Percentiles rank a stretch among this genome's conserved stretches.
Conservation (phyloP, 2,797 vertebrate species). For the Geotrypetes seraphini region DNA sequence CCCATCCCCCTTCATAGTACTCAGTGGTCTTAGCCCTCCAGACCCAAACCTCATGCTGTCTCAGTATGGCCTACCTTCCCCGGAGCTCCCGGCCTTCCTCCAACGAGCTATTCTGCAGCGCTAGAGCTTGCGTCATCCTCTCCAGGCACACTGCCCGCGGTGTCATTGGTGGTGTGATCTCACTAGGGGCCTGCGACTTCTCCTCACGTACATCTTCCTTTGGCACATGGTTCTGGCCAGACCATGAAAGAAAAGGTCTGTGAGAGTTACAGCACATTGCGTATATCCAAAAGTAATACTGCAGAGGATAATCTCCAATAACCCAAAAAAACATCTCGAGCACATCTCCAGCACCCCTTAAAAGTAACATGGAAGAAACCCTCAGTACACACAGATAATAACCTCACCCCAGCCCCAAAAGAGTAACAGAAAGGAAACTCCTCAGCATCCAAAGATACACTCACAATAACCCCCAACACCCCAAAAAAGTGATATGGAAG, state of each 20-base stretch:
- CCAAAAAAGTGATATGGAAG: no score
- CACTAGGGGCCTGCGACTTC: slow-evolving; percentile 67
- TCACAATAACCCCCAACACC: no score
- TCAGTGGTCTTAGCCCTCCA: not conserved
- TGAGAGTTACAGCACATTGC: not conserved
- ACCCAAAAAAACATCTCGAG: no score
- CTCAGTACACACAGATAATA: no score
- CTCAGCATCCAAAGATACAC: no score
- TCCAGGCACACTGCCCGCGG: slow-evolving; percentile 76
- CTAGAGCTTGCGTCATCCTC: slow-evolving; percentile 78
- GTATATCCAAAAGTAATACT: no score
- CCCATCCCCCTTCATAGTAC: not conserved
- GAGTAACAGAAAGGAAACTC: no score
- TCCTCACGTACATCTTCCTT: slow-evolving; percentile 68
- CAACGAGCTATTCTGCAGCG: slow-evolving; percentile 50
- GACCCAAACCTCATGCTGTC: no score
- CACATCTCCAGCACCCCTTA: not conserved
- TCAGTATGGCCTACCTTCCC: slow-evolving; percentile 45
- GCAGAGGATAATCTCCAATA: no score
- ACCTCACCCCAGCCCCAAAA: no score
- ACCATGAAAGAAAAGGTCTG: not conserved
- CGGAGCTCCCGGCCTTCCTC: slow-evolving; percentile 75
- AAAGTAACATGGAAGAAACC: no score
- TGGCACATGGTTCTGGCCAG: slow-evolving; percentile 58
- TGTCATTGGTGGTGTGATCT: slow-evolving; percentile 73